A percentile compares a stretch with the other conserved stretches of the same genome.
These are phyloP conservation scores for Nothoprocta pentlandii DNA, from an alignment of 2,113 vertebrate species.

Conservation along the genomic window DNA sequence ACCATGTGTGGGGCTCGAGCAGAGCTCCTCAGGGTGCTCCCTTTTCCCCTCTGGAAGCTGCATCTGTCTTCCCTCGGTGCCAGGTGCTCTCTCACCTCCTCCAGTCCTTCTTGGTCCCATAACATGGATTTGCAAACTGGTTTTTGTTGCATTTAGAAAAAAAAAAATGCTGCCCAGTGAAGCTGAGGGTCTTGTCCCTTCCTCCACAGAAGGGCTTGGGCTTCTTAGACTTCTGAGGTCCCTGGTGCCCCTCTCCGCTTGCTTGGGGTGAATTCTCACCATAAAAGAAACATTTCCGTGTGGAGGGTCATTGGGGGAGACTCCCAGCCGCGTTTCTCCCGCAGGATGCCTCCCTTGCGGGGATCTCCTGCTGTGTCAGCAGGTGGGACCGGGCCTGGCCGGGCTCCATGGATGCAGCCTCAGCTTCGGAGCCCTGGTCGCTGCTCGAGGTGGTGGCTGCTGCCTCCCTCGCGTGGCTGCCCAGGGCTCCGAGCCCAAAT, in stretches of 20 bases:
- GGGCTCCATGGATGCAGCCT: not conserved
- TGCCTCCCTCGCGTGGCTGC: not conserved
- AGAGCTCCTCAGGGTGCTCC: not conserved
- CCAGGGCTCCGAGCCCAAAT: not conserved
- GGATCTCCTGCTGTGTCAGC: accelerated
- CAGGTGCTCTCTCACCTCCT: not conserved
- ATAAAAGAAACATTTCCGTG: not conserved
- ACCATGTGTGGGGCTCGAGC: not conserved
- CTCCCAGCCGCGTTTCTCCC: accelerated
- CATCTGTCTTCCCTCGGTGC: not conserved
- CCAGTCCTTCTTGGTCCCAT: not conserved
- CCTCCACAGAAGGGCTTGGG: not conserved
- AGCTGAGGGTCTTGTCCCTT: not conserved
- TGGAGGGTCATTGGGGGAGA: not conserved
- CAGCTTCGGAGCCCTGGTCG: not conserved
- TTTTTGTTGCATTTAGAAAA: not conserved
- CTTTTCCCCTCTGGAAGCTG: not conserved
- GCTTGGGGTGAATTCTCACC: accelerated
- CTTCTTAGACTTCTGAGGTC: not conserved
- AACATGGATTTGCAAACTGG: not conserved
- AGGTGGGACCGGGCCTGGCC: too few species aligned
- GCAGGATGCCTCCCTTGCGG: accelerated
- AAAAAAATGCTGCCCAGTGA: not conserved
- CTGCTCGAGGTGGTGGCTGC: not conserved
- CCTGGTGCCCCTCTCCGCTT: accelerated